phyloP scores from a whole-genome alignment of 2,797 vertebrate species.

The Xenopus petersii region DNA sequence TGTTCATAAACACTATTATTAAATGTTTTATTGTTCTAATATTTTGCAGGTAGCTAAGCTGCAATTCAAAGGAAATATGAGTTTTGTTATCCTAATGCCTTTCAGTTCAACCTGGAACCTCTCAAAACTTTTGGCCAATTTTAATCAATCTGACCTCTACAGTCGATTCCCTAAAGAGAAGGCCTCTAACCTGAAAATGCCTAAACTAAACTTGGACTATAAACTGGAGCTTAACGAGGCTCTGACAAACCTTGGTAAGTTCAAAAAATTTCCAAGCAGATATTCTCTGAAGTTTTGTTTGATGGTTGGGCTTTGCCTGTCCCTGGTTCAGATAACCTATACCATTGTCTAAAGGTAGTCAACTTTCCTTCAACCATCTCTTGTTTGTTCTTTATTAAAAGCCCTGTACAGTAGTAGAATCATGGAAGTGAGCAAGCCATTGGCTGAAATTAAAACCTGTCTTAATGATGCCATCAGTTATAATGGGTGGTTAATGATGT shows the following conservation, averaged over 20 bases:
- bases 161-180: conserved; percentile 70
- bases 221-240: conserved; percentile 75
- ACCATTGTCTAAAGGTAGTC: too few species aligned
- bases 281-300: too few species aligned
- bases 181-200: conserved; percentile 81
- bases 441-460: too few species aligned
- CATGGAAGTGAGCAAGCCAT: too few species aligned
- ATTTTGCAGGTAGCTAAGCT: conserved; percentile 81
- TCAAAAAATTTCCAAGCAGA: not conserved
- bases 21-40: not conserved
- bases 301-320: too few species aligned
- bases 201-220: conserved; percentile 85
- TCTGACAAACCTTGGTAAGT: conserved; percentile 84
- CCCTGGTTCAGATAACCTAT: too few species aligned
- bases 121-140: conserved; percentile 69
- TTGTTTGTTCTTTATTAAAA: too few species aligned
- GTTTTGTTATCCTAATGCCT: conserved; percentile 84
- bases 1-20: too few species aligned
- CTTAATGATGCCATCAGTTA: not conserved
- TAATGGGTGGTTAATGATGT: not conserved
- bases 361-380: too few species aligned
- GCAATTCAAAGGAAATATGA: conserved; percentile 81
- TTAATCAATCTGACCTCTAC: conserved; percentile 74
- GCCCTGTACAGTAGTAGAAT: too few species aligned
- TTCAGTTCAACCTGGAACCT: conserved; percentile 66